Conservation (phyloP, 1,140 invertebrate species). For the Drosophila carrolli region DNA sequence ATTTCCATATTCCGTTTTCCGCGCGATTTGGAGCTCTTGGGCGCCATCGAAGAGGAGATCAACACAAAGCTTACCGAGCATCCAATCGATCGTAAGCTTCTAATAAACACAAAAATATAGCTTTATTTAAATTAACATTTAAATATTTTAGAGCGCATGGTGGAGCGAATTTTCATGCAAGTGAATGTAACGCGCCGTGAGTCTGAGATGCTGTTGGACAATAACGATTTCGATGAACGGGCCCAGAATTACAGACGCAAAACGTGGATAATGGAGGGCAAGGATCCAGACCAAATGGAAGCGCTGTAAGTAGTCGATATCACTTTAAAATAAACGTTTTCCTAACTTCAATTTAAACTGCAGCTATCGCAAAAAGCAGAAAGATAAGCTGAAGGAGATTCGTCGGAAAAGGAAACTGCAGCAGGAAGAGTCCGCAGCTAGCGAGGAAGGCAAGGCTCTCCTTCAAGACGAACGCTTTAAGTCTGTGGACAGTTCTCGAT, state of each 20-base stretch:
- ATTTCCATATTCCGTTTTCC: conserved; percentile 95
- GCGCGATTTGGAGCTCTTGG: conserved; percentile 94
- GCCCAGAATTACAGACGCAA: conserved; percentile 95
- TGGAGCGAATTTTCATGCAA: conserved; percentile 91
- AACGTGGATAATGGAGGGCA: conserved; percentile 93
- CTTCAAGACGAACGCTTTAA: conserved; percentile 80
- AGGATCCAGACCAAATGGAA: conserved; percentile 92
- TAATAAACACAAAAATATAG: background rate
- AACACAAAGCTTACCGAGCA: conserved; percentile 94
- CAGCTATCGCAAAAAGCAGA: conserved; percentile 79
- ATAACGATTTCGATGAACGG: conserved; percentile 95
- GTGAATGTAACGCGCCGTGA: conserved; percentile 95
- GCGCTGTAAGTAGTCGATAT: conserved; percentile 80
- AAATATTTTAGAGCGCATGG: conserved; percentile 73
- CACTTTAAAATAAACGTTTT: background rate
- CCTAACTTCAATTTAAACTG: background rate
- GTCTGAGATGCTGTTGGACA: conserved; percentile 95
- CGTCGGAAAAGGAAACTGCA: conserved; percentile 65
- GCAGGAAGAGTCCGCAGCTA: conserved; percentile 34
- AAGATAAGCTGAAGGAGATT: conserved; percentile 75
- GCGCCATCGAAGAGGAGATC: conserved; percentile 94
- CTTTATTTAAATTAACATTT: background rate
- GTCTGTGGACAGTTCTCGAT: conserved; percentile 57
- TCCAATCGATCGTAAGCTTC: conserved; percentile 90
- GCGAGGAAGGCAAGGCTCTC: conserved; percentile 42